These are phyloP conservation scores for Apantesis nais DNA, from an alignment of 2,888 invertebrate genomes.

Conservation along the genomic window DNA sequence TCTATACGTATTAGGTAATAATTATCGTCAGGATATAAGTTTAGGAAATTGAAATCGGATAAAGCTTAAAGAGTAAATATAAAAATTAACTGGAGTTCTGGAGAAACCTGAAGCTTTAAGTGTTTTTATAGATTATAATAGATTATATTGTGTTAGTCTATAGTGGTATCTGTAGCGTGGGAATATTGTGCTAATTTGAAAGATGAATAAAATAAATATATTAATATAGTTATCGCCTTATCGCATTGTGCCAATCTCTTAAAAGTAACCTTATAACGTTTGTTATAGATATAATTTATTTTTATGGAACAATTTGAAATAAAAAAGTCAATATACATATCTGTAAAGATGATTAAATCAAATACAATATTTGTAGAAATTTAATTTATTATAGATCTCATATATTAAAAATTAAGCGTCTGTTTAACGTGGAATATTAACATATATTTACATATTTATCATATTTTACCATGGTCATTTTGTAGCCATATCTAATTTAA, in stretches of 20 bases:
- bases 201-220: neutral
- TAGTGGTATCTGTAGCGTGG: neutral
- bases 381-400: conserved; percentile 42
- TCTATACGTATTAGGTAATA: neutral
- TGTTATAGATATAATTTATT: conserved; percentile 7
- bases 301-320: conserved; percentile 24
- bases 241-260: neutral
- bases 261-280: neutral
- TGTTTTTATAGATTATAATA: neutral
- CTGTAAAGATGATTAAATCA: conserved; percentile 31
- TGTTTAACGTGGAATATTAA: conserved; percentile 57
- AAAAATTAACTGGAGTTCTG: neutral
- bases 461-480: conserved; percentile 58
- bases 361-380: conserved; percentile 33
- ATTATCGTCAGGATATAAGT: neutral
- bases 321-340: conserved; percentile 32
- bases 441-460: conserved; percentile 71
- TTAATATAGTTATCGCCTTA: neutral
- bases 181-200: neutral
- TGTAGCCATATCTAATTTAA: conserved; percentile 48
- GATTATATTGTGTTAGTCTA: neutral
- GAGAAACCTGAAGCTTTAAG: neutral
- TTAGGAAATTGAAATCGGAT: neutral
- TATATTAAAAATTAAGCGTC: conserved; percentile 51
- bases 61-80: neutral